Base-by-base conservation (phyloP, 2,888 invertebrate species). In the Bimastos eiseni region DNA sequence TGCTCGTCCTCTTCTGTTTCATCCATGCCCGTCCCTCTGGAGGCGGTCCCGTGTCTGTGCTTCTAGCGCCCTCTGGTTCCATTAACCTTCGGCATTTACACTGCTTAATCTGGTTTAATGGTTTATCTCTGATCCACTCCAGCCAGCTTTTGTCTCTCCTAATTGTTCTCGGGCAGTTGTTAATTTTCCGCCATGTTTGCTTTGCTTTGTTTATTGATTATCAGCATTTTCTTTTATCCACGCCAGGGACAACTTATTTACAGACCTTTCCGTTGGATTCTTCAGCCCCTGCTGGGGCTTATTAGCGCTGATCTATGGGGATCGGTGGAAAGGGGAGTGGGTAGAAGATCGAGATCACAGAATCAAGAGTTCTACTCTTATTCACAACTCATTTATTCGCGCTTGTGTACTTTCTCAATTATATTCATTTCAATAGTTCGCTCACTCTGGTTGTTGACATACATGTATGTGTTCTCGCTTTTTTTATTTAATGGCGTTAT, bases 131-230 rank as follows among this genome's bases (percentile, higher is more conserved):
- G 70, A 70, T 70, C 70, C 70, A 70, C 70, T 30, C 70, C 70
- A 70, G 70, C 70, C 70, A 70, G 70, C 70, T 70, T 70, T 70
- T 70, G 70, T 70, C 70, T 70, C 70, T 70, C 70, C 70, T 70
- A n/a, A 70, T 70, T 70, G 70, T 70, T 70, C 30, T 70, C 8
- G 70, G 70, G 30, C 70, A n/a, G 70, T 70, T 70, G 70, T 70
- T 70, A 70, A 70, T 70, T 70, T 70, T 70, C 70, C 70, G 8
- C 4, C 30, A 70, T 70, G 70, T 30, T 70, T 70, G 70, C 70
- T 30, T 70, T 70, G 70, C 70, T 70, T 70, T 70, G 70, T 70
- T 70, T 70, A 70, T 70, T n/a, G 70, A 70, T n/a, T 70, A 70
- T 30, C 70, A 70, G 70, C 30, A 0, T 30, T 70, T 70, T 70